Base-by-base conservation (phyloP, 2,797 vertebrate genomes). In the Clarias platycephalus region DNA sequence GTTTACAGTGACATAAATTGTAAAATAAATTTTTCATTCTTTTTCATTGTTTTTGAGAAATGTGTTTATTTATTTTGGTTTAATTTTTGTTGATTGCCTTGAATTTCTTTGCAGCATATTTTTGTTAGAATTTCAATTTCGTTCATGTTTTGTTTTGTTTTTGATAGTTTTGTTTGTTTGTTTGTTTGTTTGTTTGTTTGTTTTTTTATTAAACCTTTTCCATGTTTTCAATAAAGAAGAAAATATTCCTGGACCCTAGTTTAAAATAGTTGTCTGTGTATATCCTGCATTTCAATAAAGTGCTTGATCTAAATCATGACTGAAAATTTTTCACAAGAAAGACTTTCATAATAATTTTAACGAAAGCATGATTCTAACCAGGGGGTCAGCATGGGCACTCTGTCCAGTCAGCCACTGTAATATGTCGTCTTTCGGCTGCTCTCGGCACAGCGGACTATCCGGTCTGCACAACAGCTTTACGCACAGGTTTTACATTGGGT, bases 141-240 rank as follows among this genome's bases (percentile, higher is more conserved):
- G 94, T 96, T 95, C 95, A 49, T 93, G 93, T 94, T 96, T 95
- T 95, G 96, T 95, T 95, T 63, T 26, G 2, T 26, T 71, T 94
- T 94, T 96, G 0, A 6, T 40, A 95, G 0, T 1, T 37, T 37
- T 93, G n/a, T 93, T 96, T 93, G 2, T 55, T 68, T 34, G 34
- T 7, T 2, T 34, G 3, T n/a, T 63, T 63, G 64, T 96, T 95
- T 95, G 96, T 95, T 95, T 93, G 93, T 94, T 96, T 95, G 95
- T 96, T 95, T 95, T 94, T 94, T 95, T 94, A 92, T 90, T 91
- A 87, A 95, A 97, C 96, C 93, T 96, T 95, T 95, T 95, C 94
- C 93, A 96, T 96, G 96, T 94, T 97, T 96, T 97, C 96, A 97
- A 97, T 97, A 98, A 98, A 98, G 95, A 94, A 91, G 90, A 88